A percentile compares a stretch with the other conserved stretches of the same genome.
These are phyloP conservation scores for Pycnonotus jocosus DNA, from an alignment of 2,113 vertebrate species.

Conservation along the genomic window DNA sequence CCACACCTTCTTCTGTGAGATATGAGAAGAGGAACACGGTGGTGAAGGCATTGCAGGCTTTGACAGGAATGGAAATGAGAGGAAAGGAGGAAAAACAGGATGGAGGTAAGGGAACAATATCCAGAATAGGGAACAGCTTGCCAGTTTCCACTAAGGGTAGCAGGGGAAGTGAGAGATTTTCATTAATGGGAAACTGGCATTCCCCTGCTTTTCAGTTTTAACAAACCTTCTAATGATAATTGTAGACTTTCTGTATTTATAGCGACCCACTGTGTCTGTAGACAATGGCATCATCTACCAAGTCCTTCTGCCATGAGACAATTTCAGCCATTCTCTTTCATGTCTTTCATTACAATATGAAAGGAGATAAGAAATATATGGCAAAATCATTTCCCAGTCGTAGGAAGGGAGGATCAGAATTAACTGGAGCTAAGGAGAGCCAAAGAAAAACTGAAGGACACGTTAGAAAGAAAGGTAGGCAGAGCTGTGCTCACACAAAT, in stretches of 20 bases:
- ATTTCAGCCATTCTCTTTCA: slow-evolving; percentile 31
- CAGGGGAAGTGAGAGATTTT: neutral
- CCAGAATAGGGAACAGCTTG: neutral
- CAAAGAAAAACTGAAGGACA: neutral
- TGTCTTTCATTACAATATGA: slow-evolving; percentile 30
- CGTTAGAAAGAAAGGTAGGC: neutral
- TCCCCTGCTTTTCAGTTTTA: slow-evolving; percentile 54
- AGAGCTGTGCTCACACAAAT: neutral
- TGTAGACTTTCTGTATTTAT: slow-evolving; percentile 59
- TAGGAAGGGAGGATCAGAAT: neutral
- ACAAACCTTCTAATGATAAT: slow-evolving; percentile 69
- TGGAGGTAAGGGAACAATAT: neutral
- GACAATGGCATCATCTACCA: slow-evolving; percentile 33
- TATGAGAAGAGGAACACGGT: neutral
- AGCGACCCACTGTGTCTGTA: neutral
- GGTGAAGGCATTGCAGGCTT: slow-evolving; percentile 10
- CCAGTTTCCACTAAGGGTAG: slow-evolving; percentile 26
- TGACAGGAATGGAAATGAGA: slow-evolving; percentile 50
- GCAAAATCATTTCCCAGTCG: neutral
- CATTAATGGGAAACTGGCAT: slow-evolving; percentile 18
- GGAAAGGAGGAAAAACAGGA: slow-evolving; percentile 23
- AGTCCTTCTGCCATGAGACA: neutral
- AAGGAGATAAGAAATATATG: slow-evolving; percentile 22
- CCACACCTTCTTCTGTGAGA: neutral
- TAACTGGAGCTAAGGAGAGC: neutral